Evolutionary conservation across 2,113 vertebrate genomes (phyloP).

Genomic region (Pteruthius melanotis): DNA sequence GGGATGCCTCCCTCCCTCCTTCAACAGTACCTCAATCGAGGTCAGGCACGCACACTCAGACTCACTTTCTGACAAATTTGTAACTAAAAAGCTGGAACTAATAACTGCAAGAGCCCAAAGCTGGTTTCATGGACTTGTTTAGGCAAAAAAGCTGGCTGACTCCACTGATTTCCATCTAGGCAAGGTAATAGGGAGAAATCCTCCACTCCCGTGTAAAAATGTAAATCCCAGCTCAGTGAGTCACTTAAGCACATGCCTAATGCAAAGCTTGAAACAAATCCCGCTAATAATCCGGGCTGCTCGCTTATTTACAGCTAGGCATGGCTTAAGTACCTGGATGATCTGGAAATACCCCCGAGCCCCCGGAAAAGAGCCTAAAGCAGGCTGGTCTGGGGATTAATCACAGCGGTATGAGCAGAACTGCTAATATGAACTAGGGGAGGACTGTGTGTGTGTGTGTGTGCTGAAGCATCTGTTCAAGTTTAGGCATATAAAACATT

Average conservation of each 20-base stretch:
- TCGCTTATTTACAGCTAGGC: not conserved
- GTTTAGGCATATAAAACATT: conserved; percentile 62
- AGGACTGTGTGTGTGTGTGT: not conserved
- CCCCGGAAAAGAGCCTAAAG: not conserved
- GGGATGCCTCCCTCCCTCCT: not conserved
- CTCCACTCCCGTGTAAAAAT: not conserved
- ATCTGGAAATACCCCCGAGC: not conserved
- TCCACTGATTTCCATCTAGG: not conserved
- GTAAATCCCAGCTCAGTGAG: not conserved
- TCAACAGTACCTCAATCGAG: not conserved
- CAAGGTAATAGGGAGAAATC: conserved; percentile 1
- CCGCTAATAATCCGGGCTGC: not conserved
- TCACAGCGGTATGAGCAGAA: not conserved
- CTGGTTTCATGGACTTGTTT: not conserved
- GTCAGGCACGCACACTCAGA: not conserved
- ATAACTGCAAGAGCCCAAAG: not conserved
- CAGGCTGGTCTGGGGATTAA: not conserved
- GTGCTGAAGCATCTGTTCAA: conserved; percentile 60
- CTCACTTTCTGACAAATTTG: not conserved
- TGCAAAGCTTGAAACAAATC: not conserved
- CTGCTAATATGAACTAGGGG: not conserved
- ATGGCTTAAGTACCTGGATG: not conserved
- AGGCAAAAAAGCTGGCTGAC: not conserved
- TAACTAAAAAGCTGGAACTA: conserved; percentile 51
- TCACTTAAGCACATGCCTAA: not conserved